Evolutionary conservation across 2,797 vertebrate genomes (phyloP), one percentile per base, ranked within the genome.

Genomic region (Tapirus indicus): DNA sequence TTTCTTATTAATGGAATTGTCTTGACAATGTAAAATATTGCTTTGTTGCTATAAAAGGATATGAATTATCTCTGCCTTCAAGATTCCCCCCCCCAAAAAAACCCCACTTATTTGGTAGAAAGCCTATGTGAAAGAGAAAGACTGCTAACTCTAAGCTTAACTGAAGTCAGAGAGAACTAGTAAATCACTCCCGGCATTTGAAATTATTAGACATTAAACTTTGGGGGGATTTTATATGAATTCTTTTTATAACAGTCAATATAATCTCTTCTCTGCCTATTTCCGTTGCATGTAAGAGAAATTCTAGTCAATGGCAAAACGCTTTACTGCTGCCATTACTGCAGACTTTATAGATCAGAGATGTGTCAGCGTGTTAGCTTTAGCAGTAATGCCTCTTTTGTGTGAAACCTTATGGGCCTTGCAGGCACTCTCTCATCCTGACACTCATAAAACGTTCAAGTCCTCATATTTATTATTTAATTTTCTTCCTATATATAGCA

Each of bases 341-440:
- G 98, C 97, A 98, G 98, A 98, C 98, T 99, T 99, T 99, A 98
- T 98, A 98, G 99, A 98, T 98, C 98, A 98, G 98, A 98, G 98
- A 99, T 98, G 98, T 98, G 98, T 98, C 98, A 98, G 98, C 98
- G 95, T 98, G 98, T 98, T 98, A 98, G 98, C 98, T 98, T 98
- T 98, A 98, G 97, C 98, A 94, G 97, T 98, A 98, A 98, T 98
- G 97, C 98, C 96, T 99, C 98, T 98, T 98, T 97, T 98, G 98
- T 98, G 98, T 98, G 98, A 98, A 99, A 98, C 78, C 98, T 99
- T 98, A 98, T 98, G 98, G 98, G 97, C 97, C 98, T 98, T 98
- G 98, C 97, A 98, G 97, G 97, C 85, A 96, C 97, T 98, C 97
- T 98, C 97, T 99, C 98, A 98, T 98, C 97, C 97, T 98, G 98